Conservation (phyloP, 2,888 invertebrate genomes). For the Apodemia zela region DNA sequence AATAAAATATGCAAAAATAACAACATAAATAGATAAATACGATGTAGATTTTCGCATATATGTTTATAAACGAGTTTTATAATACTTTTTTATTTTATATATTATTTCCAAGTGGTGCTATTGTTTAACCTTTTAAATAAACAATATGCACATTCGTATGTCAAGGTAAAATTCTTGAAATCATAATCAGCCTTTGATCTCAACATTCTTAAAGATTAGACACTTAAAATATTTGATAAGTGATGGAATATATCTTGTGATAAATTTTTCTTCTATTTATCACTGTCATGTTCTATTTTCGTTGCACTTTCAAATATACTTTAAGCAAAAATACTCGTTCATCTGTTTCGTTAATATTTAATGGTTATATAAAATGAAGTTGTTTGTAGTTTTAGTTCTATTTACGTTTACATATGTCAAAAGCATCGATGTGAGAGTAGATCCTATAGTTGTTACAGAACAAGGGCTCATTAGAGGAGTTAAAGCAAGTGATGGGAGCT, state of each 20-base stretch:
- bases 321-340: background rate
- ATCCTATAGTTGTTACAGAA: conserved; percentile 59
- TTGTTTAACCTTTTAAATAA: no score
- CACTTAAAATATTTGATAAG: background rate
- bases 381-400: conserved; percentile 35
- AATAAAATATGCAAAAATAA: no score
- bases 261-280: background rate
- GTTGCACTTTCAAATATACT: background rate
- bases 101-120: no score
- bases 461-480: conserved; percentile 66
- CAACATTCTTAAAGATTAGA: background rate
- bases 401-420: conserved; percentile 34
- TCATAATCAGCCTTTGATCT: background rate
- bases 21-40: no score
- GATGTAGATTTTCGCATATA: no score
- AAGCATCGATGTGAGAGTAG: conserved; percentile 49
- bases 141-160: background rate
- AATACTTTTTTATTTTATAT: no score
- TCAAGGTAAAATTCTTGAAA: background rate
- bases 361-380: conserved; percentile 39
- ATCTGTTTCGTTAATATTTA: conserved; percentile 14
- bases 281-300: background rate
- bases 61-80: no score
- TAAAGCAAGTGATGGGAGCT: conserved; percentile 57
- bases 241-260: background rate